Conservation (phyloP, 64 coral and sea anemone species). For the Cladopsammia gracilis region DNA sequence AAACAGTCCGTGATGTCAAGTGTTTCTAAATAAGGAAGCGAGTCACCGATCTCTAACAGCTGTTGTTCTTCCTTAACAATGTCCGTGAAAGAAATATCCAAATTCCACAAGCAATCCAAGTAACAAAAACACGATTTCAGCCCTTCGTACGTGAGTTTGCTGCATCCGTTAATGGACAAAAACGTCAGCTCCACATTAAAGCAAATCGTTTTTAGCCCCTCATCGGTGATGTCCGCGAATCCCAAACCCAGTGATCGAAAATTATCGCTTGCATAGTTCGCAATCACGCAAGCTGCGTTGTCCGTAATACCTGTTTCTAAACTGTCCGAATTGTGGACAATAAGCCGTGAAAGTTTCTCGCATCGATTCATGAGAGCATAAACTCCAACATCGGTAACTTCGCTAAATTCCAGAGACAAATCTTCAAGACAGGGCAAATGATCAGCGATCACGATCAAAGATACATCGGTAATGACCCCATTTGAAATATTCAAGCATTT, state of each 20-base stretch:
- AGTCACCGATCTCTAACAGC: conserved; percentile 84
- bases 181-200: conserved; percentile 82
- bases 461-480: conserved; percentile 82
- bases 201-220: conserved; percentile 85
- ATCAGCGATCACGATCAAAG: conserved; percentile 81
- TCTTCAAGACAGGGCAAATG: conserved; percentile 80
- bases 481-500: conserved; percentile 89
- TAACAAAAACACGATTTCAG: conserved; percentile 82
- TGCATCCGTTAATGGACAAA: conserved; percentile 87
- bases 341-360: conserved; percentile 75
- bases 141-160: conserved; percentile 84
- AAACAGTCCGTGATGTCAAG: conserved; percentile 93
- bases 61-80: conserved; percentile 79
- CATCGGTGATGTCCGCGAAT: conserved; percentile 87
- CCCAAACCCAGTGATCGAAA: conserved; percentile 86
- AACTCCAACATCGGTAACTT: conserved; percentile 88
- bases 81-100: conserved; percentile 96
- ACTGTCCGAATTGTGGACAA: conserved; percentile 85
- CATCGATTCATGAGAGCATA: conserved; percentile 85
- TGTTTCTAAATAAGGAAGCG: conserved; percentile 84
- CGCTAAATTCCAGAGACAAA: conserved; percentile 89
- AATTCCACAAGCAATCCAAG: conserved; percentile 80
- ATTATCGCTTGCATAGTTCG: conserved; percentile 81
- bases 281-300: conserved; percentile 85
- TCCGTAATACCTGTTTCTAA: conserved; percentile 82